Conservation (phyloP, 1,140 invertebrate genomes). For the Popillia japonica region DNA sequence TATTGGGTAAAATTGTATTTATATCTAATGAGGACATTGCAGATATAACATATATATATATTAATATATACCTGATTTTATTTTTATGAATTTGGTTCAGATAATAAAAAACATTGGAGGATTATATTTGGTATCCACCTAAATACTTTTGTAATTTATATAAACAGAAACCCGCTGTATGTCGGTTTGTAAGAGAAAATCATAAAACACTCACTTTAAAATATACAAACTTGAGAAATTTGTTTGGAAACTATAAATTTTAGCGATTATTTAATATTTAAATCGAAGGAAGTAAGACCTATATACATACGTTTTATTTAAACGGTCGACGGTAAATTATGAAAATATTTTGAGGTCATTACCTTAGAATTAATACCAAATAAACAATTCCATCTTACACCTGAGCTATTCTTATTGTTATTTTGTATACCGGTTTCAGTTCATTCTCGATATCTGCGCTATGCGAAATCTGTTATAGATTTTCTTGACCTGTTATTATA, state of each 20-base stretch:
- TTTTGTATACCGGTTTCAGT: neutral
- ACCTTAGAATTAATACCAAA: neutral
- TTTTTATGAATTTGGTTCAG: slow-evolving; percentile 23
- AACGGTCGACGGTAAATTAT: neutral
- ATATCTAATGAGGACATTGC: slow-evolving; percentile 32
- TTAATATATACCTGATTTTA: slow-evolving; percentile 21
- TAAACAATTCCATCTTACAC: too few relatives aligned
- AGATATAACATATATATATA: neutral
- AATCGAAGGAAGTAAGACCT: neutral
- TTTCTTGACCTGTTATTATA: slow-evolving; percentile 35
- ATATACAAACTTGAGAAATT: neutral
- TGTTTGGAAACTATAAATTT: neutral
- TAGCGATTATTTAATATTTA: neutral
- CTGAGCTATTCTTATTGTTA: neutral
- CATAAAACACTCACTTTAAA: neutral
- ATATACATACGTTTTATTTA: neutral
- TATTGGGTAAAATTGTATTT: slow-evolving; percentile 33
- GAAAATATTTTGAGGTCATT: neutral
- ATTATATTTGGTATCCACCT: neutral
- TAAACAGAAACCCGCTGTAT: neutral
- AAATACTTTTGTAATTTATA: neutral
- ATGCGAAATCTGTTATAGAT: slow-evolving; percentile 17
- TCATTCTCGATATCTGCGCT: neutral
- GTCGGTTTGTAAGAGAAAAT: neutral
- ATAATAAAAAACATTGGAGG: slow-evolving; percentile 1